Evolutionary conservation across 2,888 invertebrate genomes (phyloP), one percentile per base, ranked within the genome.

Genomic region (Chromoteleia sp.): DNA sequence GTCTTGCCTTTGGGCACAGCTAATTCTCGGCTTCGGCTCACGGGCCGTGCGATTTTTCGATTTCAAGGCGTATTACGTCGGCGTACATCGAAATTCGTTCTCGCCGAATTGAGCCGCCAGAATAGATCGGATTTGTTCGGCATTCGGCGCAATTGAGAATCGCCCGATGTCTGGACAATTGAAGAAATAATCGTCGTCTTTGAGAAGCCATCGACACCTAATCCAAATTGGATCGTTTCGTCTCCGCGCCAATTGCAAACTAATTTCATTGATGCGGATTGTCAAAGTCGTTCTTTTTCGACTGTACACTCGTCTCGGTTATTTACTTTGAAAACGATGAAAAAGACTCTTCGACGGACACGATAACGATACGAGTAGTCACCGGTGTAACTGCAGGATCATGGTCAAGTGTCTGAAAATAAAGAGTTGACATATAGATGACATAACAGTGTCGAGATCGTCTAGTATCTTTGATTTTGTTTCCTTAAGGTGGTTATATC

Each of bases 41-140:
- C 12, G 15, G 19, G 63, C 61, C 25, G 29, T 59, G 41, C 73
- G 70, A 75, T 78, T 74, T 71, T 82, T 82, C 82, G 78, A 82
- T 79, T 82, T 63, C 79, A 71, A 79, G 82, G 82, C 50, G 61
- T 74, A 68, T 81, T 77, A 74, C 81, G 73, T 33, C 41, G 43
- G 19, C 67, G 59, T 52, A 73, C 65, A 68, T 70, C 73, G 76
- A 65, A 75, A 71, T 70, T 77, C 59, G 43, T 41, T 68, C 33
- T 67, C 61, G 67, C 67, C 54, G 68, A 74, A 80, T 68, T 68
- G 74, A 74, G 68, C 68, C 63, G 39, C 68, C 48, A 52, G 73
- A 68, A 70, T 75, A 36, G 81, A 68, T 81, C 68, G 77, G 77
- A 81, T 81, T 77, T 77, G 41, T 29, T 54, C 71, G 76, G 73